Conservation (phyloP, 1,140 invertebrate genomes). For the Danaus melanippus region DNA sequence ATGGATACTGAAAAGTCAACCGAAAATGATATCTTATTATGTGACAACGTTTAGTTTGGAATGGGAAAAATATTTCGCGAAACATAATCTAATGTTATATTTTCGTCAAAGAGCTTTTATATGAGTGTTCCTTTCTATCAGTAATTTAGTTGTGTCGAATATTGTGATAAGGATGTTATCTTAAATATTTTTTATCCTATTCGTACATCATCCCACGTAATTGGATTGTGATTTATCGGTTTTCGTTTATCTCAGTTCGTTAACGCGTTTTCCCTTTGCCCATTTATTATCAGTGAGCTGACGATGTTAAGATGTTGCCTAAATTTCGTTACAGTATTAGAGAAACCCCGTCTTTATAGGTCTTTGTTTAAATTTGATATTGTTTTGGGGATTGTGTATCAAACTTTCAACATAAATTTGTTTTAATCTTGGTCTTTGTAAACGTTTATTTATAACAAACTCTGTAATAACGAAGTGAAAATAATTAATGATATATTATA, state of each 20-base stretch:
- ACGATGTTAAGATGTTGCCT: conserved; percentile 11
- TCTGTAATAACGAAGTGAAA: background rate
- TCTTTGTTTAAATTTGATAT: too few relatives aligned
- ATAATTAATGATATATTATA: conserved; percentile 1
- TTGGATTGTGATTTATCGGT: conserved; percentile 25
- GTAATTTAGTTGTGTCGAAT: conserved; percentile 5
- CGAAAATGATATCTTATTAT: too few relatives aligned
- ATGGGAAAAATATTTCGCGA: too few relatives aligned
- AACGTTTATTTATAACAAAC: too few relatives aligned
- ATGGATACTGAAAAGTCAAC: too few relatives aligned
- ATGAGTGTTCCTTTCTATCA: conserved; percentile 4
- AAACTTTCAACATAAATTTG: too few relatives aligned
- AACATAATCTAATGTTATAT: too few relatives aligned
- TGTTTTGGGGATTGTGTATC: too few relatives aligned
- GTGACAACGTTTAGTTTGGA: too few relatives aligned
- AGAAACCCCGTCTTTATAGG: too few relatives aligned
- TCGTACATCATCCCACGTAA: conserved; percentile 12
- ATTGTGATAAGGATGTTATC: background rate
- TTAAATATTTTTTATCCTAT: conserved; percentile 4
- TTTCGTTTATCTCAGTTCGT: conserved; percentile 20
- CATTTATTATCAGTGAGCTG: conserved; percentile 18
- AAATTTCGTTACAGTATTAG: too few relatives aligned
- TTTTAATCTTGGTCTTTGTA: too few relatives aligned
- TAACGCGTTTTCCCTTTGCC: conserved; percentile 15
- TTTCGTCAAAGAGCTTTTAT: conserved; percentile 6